Evolutionary conservation across 1,140 invertebrate species (phyloP).

Genomic region (Amyelois transitella): DNA sequence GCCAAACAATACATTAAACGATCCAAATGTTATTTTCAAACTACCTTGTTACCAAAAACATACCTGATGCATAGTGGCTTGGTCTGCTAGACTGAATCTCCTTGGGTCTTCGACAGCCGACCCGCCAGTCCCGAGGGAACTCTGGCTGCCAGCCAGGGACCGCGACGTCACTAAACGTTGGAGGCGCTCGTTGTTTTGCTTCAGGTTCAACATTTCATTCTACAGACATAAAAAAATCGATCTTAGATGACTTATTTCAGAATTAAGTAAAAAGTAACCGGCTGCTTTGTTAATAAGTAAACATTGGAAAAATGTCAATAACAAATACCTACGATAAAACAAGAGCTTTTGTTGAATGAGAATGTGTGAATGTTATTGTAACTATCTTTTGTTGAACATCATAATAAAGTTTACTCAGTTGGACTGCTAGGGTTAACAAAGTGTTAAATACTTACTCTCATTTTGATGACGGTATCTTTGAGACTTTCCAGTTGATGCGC

Average conservation of each 20-base stretch:
- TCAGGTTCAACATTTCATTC: conserved; percentile 96
- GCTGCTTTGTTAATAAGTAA: no score
- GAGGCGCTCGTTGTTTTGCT: conserved; percentile 96
- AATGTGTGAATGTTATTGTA: no score
- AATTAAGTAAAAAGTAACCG: no score
- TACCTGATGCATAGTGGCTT: conserved; percentile 67
- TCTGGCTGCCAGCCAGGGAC: conserved; percentile 86
- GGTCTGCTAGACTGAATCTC: conserved; percentile 67
- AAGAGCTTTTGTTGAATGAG: no score
- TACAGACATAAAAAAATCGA: conserved; percentile 71
- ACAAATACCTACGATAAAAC: no score
- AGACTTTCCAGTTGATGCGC: conserved; percentile 97
- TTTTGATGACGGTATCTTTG: conserved; percentile 96
- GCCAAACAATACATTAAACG: no score
- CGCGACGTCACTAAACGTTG: conserved; percentile 90
- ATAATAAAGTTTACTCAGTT: no score
- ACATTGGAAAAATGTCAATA: no score
- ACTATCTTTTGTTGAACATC: no score
- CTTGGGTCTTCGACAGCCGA: conserved; percentile 62
- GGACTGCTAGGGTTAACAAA: no score
- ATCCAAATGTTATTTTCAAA: no score
- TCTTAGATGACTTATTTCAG: no score
- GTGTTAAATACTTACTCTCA: conserved; percentile 92
- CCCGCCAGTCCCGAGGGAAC: conserved; percentile 77
- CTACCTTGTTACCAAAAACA: neutral